A percentile compares a stretch with the other conserved stretches of the same genome.
Conservation (phyloP, 2,113 vertebrate genomes). For the Syngnathus scovelli region DNA sequence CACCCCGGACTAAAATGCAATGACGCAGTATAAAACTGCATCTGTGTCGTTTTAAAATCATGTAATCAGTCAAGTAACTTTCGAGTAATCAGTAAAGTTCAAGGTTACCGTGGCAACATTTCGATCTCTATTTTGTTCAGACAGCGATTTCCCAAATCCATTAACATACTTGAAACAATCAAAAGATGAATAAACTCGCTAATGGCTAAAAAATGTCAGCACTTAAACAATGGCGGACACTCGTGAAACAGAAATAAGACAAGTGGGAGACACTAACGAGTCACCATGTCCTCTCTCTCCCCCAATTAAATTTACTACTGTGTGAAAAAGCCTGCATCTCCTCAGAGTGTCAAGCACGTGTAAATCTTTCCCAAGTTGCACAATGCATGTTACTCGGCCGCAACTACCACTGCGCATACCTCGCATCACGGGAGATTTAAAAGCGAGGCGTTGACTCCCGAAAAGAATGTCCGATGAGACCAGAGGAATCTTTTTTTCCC, state of each 20-base stretch:
- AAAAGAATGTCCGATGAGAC: neutral
- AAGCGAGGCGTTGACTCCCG: neutral
- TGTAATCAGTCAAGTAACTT: neutral
- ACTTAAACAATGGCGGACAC: neutral
- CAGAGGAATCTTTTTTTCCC: neutral
- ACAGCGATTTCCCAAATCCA: neutral
- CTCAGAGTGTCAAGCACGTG: neutral
- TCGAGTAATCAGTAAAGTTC: no score
- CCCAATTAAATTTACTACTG: conserved; percentile 47
- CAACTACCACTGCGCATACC: neutral
- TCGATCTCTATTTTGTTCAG: no score
- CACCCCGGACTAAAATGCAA: conserved; percentile 34
- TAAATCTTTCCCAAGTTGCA: conserved; percentile 9
- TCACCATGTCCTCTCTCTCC: conserved; percentile 50
- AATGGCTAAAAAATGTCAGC: neutral
- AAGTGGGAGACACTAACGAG: conserved; percentile 41
- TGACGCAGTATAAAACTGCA: neutral
- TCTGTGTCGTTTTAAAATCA: neutral
- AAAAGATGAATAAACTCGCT: neutral
- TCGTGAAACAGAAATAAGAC: neutral
- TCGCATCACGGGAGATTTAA: conserved; percentile 16
- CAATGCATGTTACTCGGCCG: neutral
- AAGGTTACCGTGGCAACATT: no score
- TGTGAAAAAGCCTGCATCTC: conserved; percentile 38
- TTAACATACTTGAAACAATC: no score